phyloP scores from a whole-genome alignment of 2,113 vertebrate genomes.

The Pseudonaja textilis region DNA sequence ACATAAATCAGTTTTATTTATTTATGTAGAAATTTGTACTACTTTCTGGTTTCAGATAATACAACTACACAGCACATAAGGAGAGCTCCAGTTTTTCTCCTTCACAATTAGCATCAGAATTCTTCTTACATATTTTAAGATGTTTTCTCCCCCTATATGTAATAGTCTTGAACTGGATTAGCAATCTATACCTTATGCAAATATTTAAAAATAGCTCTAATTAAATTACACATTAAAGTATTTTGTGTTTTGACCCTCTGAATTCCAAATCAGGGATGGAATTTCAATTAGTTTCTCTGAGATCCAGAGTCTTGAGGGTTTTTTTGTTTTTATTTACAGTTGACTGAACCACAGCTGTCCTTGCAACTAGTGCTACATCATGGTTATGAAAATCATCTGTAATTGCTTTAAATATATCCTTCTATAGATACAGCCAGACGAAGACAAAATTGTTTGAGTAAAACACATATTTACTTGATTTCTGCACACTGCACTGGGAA shows the following conservation, averaged over 20 bases:
- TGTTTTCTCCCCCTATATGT: neutral
- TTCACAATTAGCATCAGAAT: neutral
- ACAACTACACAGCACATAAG: neutral
- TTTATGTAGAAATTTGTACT: neutral
- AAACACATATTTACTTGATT: conserved; percentile 8
- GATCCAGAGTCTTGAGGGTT: neutral
- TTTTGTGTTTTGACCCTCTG: neutral
- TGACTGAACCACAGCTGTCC: conserved; percentile 6
- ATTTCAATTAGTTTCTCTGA: neutral
- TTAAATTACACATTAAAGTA: neutral
- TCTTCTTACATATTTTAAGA: neutral
- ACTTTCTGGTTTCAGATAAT: neutral
- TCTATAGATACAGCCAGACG: neutral
- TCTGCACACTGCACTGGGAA: neutral
- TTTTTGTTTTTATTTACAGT: neutral
- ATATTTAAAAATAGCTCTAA: neutral
- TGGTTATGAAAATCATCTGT: neutral
- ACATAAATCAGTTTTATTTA: neutral
- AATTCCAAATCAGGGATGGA: neutral
- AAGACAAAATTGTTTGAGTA: conserved; percentile 10
- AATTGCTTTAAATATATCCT: conserved; percentile 8
- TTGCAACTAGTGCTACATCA: neutral
- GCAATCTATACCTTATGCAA: neutral
- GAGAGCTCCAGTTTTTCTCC: neutral
- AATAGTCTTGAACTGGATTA: neutral